These are phyloP conservation scores for Umimayanthus chanpuru DNA, from an alignment of 92 coral and sea anemone species.

Conservation along the genomic window DNA sequence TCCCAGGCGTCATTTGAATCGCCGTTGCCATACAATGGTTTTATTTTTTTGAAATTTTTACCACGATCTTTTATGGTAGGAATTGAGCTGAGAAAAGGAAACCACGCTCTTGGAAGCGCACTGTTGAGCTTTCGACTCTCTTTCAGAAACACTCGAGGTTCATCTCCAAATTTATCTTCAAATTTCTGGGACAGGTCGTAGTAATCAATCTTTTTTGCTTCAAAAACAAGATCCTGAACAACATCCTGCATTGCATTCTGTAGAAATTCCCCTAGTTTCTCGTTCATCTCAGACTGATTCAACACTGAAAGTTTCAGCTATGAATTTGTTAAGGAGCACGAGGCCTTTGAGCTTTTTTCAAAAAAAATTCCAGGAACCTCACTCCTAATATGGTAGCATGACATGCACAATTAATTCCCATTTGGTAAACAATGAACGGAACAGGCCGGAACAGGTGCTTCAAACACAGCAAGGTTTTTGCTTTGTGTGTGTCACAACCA, in stretches of 20 bases:
- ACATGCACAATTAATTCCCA: not conserved
- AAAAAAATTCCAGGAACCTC: not conserved
- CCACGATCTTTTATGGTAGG: not conserved
- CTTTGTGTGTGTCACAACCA: too few species aligned
- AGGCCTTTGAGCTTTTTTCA: not conserved
- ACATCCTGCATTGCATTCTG: slow-evolving; percentile 5
- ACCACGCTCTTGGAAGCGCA: not conserved
- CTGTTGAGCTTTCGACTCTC: not conserved
- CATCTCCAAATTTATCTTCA: not conserved
- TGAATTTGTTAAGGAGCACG: too few species aligned
- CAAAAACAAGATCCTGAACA: too few species aligned
- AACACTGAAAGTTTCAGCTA: not conserved
- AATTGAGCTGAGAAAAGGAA: not conserved
- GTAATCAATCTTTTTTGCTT: not conserved
- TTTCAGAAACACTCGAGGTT: not conserved
- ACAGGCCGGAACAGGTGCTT: too few species aligned
- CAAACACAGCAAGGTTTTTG: too few species aligned
- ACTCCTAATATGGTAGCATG: slow-evolving; percentile 11
- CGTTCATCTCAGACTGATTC: not conserved
- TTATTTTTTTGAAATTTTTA: not conserved
- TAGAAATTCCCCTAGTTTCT: not conserved
- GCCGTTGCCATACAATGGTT: not conserved
- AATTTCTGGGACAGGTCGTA: not conserved
- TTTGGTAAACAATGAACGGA: too few species aligned
- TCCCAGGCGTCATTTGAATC: not conserved